A percentile compares a stretch with the other conserved stretches of the same genome.
These are phyloP conservation scores for Syrista parreyssii DNA, from an alignment of 2,888 invertebrate species.

Conservation along the genomic window DNA sequence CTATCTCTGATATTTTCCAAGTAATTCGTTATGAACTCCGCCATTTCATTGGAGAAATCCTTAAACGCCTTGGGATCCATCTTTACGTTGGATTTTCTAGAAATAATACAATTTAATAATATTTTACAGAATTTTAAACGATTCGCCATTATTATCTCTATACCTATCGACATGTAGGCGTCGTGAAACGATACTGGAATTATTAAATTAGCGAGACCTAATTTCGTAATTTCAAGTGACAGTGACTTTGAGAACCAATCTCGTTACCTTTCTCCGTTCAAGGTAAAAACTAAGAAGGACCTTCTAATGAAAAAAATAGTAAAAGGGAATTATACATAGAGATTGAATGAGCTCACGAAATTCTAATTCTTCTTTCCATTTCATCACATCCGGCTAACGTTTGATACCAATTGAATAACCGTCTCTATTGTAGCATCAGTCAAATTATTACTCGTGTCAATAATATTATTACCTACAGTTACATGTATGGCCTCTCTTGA, in stretches of 20 bases:
- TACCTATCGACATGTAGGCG: too few species aligned
- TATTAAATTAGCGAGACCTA: neutral
- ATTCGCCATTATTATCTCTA: too few species aligned
- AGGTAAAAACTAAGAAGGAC: neutral
- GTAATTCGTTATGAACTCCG: conserved; percentile 93
- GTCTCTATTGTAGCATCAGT: conserved; percentile 8
- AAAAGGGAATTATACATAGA: neutral
- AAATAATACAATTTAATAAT: neutral
- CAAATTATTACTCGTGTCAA: too few species aligned
- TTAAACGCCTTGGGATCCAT: conserved; percentile 88
- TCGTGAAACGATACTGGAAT: too few species aligned
- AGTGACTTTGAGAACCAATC: neutral
- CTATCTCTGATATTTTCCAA: conserved; percentile 93
- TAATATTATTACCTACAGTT: neutral
- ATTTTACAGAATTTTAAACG: too few species aligned
- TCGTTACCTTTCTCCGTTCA: neutral
- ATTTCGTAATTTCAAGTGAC: neutral
- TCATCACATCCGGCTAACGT: neutral
- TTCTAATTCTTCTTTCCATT: too few species aligned
- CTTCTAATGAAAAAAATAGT: neutral
- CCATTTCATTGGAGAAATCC: conserved; percentile 92
- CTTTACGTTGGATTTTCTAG: conserved; percentile 35
- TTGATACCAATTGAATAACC: conserved; percentile 22
- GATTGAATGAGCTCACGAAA: too few species aligned
- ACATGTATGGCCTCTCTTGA: too few species aligned